Conservation (phyloP, 1,140 invertebrate genomes). For the Ceratina australensis region DNA sequence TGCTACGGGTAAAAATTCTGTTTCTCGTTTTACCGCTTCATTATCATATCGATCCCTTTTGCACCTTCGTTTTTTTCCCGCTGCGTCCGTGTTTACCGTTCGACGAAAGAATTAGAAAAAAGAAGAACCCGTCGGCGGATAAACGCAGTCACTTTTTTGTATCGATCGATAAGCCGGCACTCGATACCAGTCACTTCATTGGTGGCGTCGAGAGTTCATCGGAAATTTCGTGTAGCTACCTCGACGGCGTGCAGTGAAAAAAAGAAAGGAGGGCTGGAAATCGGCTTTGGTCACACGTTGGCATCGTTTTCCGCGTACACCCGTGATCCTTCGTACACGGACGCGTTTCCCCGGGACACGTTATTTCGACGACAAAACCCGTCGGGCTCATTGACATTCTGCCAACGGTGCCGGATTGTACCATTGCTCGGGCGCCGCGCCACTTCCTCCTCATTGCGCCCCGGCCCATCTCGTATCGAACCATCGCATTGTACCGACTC, state of each 20-base stretch:
- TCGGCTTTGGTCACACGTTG: slow-evolving; percentile 42
- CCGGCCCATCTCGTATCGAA: slow-evolving; percentile 28
- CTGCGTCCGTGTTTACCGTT: background rate
- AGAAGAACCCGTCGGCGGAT: background rate
- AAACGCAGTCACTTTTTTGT: slow-evolving; percentile 4
- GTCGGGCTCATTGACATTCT: slow-evolving; percentile 53
- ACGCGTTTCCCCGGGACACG: slow-evolving; percentile 45
- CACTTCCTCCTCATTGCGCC: slow-evolving; percentile 1
- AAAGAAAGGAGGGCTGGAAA: slow-evolving; percentile 1
- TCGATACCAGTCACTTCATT: slow-evolving; percentile 13
- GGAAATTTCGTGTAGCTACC: slow-evolving; percentile 19
- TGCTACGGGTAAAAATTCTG: background rate
- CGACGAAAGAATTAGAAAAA: background rate
- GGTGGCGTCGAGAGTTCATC: slow-evolving; percentile 25
- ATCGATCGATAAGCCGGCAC: slow-evolving; percentile 34
- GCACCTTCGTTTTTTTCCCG: background rate
- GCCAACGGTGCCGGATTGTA: slow-evolving; percentile 45
- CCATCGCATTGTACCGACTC: slow-evolving; percentile 47
- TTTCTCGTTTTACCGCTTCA: background rate
- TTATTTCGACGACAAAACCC: slow-evolving; percentile 56
- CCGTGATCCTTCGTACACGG: slow-evolving; percentile 38
- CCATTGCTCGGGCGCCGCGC: slow-evolving; percentile 11
- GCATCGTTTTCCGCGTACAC: slow-evolving; percentile 44
- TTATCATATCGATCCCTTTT: no score
- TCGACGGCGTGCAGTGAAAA: background rate